These are phyloP conservation scores for Excalfactoria chinensis DNA, from an alignment of 2,113 vertebrate species.

Conservation along the genomic window DNA sequence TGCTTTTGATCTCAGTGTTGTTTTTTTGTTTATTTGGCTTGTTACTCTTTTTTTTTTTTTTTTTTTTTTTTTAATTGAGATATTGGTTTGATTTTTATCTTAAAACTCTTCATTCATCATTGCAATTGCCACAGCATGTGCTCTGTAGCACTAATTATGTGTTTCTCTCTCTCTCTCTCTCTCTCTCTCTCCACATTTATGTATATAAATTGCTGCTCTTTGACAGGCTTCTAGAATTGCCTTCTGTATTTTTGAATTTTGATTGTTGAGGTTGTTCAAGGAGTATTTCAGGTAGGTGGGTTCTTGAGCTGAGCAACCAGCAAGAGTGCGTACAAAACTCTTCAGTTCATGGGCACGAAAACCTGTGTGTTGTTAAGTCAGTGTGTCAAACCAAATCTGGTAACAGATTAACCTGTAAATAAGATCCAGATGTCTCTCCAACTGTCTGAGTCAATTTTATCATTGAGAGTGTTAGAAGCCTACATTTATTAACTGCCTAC, in stretches of 20 bases:
- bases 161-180: no score
- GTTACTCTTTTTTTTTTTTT: background rate
- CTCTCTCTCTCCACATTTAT: no score
- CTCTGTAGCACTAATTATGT: background rate
- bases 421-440: slow-evolving; percentile 1
- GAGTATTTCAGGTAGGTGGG: background rate
- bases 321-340: background rate
- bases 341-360: background rate
- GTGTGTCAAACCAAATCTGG: slow-evolving; percentile 42
- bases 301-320: background rate
- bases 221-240: background rate
- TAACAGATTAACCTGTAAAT: slow-evolving; percentile 59
- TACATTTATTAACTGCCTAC: background rate
- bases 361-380: background rate
- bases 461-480: slow-evolving; percentile 6
- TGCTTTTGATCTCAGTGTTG: background rate
- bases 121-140: background rate
- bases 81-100: rapidly evolving
- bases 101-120: background rate
- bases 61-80: background rate
- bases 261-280: background rate
- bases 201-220: background rate
- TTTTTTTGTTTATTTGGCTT: background rate
- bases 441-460: slow-evolving; percentile 43
- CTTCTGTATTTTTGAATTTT: background rate